phyloP scores from a whole-genome alignment of 2,113 vertebrate genomes.

The Polypterus senegalus region DNA sequence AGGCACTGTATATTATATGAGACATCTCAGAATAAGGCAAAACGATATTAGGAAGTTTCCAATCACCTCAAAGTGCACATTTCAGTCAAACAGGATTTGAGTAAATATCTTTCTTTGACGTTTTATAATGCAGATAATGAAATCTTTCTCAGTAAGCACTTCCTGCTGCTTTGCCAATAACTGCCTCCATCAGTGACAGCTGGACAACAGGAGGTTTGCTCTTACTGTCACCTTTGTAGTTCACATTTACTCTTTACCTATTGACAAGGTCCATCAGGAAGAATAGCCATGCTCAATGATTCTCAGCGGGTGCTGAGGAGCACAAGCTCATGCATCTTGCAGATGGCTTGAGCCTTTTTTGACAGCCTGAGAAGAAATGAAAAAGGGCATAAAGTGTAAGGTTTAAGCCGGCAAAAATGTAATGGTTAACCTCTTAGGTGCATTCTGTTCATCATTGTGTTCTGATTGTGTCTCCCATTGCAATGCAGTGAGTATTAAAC shows the following conservation, averaged over 20 bases:
- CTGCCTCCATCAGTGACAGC: neutral
- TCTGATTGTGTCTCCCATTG: too few species aligned
- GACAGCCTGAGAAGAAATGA: neutral
- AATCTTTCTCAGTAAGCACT: neutral
- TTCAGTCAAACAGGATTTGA: too few species aligned
- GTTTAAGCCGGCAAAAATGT: neutral
- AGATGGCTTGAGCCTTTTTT: neutral
- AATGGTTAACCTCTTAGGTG: too few species aligned
- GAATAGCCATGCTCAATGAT: neutral
- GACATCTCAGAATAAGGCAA: too few species aligned
- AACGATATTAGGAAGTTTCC: too few species aligned
- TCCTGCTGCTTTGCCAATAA: neutral
- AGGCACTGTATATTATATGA: too few species aligned
- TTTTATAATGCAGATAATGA: too few species aligned
- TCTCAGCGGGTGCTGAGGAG: neutral
- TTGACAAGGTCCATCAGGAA: neutral
- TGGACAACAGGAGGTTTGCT: neutral
- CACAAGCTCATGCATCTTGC: neutral
- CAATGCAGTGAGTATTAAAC: too few species aligned
- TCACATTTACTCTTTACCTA: neutral
- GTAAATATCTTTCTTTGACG: too few species aligned
- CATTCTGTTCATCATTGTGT: too few species aligned
- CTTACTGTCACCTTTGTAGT: neutral
- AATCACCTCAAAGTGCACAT: too few species aligned
- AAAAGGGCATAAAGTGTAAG: neutral